phyloP scores from a whole-genome alignment of 1,140 invertebrate genomes.

The Ruditapes philippinarum region DNA sequence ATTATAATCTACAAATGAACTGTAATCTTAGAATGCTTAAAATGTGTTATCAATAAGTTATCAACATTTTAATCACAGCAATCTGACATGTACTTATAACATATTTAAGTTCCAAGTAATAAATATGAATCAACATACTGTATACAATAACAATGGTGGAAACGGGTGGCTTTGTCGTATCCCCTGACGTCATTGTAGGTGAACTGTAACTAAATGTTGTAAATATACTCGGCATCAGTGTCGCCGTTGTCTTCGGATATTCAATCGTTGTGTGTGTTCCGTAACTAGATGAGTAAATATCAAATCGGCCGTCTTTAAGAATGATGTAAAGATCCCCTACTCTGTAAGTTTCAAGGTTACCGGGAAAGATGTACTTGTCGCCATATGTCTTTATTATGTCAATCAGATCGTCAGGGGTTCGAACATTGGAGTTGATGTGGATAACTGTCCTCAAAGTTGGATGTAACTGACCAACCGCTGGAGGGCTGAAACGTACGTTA shows the following conservation, averaged over 20 bases:
- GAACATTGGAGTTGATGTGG: not conserved
- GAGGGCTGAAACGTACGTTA: slow-evolving; percentile 60
- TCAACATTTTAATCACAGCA: no score
- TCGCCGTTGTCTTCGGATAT: not conserved
- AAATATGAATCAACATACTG: no score
- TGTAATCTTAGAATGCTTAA: no score
- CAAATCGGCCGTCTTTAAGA: not conserved
- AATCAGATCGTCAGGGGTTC: not conserved
- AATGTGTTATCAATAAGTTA: no score
- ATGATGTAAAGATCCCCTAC: slow-evolving; percentile 55
- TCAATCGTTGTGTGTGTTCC: not conserved
- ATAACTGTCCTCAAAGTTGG: slow-evolving; percentile 38
- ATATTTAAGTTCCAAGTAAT: no score
- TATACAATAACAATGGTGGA: slow-evolving; percentile 1
- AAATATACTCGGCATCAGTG: not conserved
- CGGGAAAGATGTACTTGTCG: slow-evolving; percentile 42
- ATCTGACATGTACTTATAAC: no score
- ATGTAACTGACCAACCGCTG: not conserved
- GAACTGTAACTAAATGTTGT: slow-evolving; percentile 3
- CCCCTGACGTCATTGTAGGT: not conserved
- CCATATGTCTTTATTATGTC: not conserved
- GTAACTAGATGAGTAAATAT: not conserved
- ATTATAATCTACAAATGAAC: no score
- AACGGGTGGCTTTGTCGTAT: not conserved
- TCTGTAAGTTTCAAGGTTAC: slow-evolving; percentile 35